These are phyloP conservation scores for Melipona quadrifasciata DNA, from an alignment of 1,140 invertebrate species.

Conservation along the genomic window DNA sequence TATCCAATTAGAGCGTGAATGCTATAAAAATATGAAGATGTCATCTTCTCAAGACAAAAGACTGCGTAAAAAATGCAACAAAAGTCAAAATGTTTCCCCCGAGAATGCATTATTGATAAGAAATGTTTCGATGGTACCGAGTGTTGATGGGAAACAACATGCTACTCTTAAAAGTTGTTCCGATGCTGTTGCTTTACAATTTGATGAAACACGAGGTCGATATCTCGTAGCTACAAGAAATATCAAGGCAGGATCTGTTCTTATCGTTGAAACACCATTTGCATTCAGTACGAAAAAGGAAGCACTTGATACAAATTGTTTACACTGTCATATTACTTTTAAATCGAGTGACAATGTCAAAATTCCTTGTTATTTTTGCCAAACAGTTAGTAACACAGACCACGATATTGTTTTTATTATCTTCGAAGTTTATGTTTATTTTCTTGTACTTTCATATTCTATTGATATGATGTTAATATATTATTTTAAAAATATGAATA, in stretches of 20 bases:
- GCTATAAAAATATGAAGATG: conserved; percentile 58
- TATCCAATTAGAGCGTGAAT: conserved; percentile 66
- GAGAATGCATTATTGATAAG: not conserved
- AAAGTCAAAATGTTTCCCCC: not conserved
- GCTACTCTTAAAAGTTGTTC: conserved; percentile 70
- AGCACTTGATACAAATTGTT: conserved; percentile 80
- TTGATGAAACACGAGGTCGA: conserved; percentile 70
- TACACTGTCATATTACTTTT: conserved; percentile 80
- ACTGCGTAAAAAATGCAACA: not conserved
- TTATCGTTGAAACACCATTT: conserved; percentile 81
- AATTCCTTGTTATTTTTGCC: conserved; percentile 82
- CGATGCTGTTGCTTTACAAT: conserved; percentile 68
- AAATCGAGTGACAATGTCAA: conserved; percentile 65
- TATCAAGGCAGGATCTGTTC: conserved; percentile 77
- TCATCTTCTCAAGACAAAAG: conserved; percentile 11
- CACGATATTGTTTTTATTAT: not conserved
- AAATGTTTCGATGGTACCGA: conserved; percentile 49
- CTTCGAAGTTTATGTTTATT: conserved; percentile 4
- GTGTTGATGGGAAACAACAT: conserved; percentile 71
- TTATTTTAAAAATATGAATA: conserved; percentile 28
- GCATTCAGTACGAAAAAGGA: conserved; percentile 78
- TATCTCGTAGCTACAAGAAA: conserved; percentile 74
- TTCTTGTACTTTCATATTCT: conserved; percentile 15
- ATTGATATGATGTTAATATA: not conserved
- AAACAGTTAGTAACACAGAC: conserved; percentile 74